These are phyloP conservation scores for Tetrax tetrax DNA, from an alignment of 2,113 vertebrate genomes.

Conservation along the genomic window DNA sequence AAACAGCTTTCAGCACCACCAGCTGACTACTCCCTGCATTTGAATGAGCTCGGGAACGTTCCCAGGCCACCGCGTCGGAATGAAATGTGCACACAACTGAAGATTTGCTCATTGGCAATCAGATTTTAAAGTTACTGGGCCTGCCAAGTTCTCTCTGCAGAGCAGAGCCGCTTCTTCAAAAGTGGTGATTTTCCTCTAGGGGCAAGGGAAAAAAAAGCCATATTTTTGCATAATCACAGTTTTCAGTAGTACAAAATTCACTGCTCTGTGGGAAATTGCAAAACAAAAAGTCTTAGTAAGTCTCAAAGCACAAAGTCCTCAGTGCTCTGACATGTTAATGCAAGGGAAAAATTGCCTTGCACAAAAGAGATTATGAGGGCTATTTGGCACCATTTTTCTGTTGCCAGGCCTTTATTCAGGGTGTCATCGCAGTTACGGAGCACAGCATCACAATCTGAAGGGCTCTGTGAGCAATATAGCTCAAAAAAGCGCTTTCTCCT, in stretches of 20 bases:
- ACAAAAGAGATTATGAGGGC: not conserved
- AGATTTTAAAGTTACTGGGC: not conserved
- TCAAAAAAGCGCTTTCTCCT: not conserved
- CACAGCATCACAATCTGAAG: not conserved
- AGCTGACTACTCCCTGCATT: not conserved
- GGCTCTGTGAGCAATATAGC: not conserved
- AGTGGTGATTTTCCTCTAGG: not conserved
- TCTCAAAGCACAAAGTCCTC: not conserved
- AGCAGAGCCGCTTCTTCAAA: not conserved
- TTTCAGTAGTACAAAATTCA: slow-evolving; percentile 15
- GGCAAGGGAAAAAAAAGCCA: no score
- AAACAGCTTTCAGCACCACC: not conserved
- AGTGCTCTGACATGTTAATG: not conserved
- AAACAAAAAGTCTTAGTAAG: not conserved
- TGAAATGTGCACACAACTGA: not conserved
- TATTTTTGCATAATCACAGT: slow-evolving; percentile 46
- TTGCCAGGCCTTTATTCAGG: not conserved
- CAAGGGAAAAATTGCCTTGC: not conserved
- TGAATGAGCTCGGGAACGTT: not conserved
- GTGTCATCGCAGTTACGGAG: not conserved
- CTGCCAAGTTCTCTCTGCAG: not conserved
- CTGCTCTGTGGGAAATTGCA: not conserved
- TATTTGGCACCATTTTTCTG: not conserved
- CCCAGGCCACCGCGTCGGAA: not conserved
- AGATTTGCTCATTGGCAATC: not conserved